Percentiles rank a stretch among this genome's conserved stretches.
phyloP scores from a whole-genome alignment of 2,888 invertebrate species.

The Acheta domesticus region DNA sequence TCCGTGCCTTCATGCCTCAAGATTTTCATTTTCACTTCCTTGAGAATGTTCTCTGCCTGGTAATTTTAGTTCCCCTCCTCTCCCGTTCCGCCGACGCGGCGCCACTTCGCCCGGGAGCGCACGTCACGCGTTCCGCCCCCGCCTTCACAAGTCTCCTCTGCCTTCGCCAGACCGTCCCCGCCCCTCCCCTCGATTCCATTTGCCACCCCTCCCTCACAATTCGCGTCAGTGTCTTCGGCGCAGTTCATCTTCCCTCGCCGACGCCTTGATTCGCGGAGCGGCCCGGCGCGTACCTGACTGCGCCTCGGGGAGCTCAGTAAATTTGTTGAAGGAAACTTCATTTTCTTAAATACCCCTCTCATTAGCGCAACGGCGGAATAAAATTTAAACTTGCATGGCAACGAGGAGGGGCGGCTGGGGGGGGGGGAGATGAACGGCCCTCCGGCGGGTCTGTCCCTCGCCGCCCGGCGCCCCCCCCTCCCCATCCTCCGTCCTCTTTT shows the following conservation, averaged over 20 bases:
- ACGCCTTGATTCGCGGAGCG: background rate
- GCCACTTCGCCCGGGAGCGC: too few relatives aligned
- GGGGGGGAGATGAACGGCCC: background rate
- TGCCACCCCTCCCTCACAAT: background rate
- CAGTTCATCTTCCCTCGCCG: background rate
- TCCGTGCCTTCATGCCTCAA: too few relatives aligned
- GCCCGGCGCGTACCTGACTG: background rate
- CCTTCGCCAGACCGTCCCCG: background rate
- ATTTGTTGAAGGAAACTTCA: conserved; percentile 18
- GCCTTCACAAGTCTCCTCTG: too few relatives aligned
- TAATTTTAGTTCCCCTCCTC: too few relatives aligned
- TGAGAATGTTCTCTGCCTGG: too few relatives aligned
- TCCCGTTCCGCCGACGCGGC: too few relatives aligned
- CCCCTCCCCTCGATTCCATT: background rate
- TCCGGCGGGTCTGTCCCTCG: background rate
- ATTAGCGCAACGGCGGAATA: conserved; percentile 18
- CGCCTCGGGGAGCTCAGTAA: conserved; percentile 2
- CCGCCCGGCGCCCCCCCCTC: background rate
- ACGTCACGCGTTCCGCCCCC: too few relatives aligned
- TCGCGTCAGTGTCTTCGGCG: background rate
- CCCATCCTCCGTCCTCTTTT: background rate
- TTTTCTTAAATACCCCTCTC: conserved; percentile 18
- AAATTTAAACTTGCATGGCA: conserved; percentile 11
- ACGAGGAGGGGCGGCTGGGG: background rate
- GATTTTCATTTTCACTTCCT: too few relatives aligned